Conservation (phyloP, 1,140 invertebrate species). For the Doryteuthis pealeii region DNA sequence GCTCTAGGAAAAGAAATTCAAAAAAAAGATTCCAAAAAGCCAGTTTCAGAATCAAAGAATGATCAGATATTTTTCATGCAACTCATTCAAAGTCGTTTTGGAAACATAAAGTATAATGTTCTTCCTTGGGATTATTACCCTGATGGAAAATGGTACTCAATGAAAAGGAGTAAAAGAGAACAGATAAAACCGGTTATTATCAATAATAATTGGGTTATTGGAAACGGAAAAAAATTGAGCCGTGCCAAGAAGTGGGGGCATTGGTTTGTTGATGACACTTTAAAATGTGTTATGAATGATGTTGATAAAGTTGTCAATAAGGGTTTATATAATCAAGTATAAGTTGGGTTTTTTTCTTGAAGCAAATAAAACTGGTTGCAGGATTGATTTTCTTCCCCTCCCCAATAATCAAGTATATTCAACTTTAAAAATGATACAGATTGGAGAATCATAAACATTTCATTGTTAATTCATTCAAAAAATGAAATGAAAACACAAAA, state of each 20-base stretch:
- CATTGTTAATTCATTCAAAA: too few species aligned
- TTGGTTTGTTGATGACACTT: conserved; percentile 32
- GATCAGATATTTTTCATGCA: conserved; percentile 26
- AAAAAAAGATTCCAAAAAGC: conserved; percentile 6
- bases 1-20: conserved; percentile 24
- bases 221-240: conserved; percentile 29
- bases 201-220: conserved; percentile 38
- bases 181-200: conserved; percentile 25
- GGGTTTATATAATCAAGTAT: too few species aligned
- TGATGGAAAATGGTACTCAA: conserved; percentile 44
- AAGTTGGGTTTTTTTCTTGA: too few species aligned
- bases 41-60: conserved; percentile 34
- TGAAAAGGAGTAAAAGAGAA: conserved; percentile 15
- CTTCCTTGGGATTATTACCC: conserved; percentile 32
- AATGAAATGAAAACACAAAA: too few species aligned
- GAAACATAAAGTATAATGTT: conserved; percentile 27
- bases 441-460: too few species aligned
- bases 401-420: too few species aligned
- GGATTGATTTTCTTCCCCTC: too few species aligned
- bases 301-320: too few species aligned
- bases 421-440: too few species aligned
- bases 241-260: conserved; percentile 33
- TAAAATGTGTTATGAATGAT: conserved; percentile 16
- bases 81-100: background rate
- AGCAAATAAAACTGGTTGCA: too few species aligned